Evolutionary conservation across 2,888 invertebrate species (phyloP).

Genomic region (Aelia acuminata): DNA sequence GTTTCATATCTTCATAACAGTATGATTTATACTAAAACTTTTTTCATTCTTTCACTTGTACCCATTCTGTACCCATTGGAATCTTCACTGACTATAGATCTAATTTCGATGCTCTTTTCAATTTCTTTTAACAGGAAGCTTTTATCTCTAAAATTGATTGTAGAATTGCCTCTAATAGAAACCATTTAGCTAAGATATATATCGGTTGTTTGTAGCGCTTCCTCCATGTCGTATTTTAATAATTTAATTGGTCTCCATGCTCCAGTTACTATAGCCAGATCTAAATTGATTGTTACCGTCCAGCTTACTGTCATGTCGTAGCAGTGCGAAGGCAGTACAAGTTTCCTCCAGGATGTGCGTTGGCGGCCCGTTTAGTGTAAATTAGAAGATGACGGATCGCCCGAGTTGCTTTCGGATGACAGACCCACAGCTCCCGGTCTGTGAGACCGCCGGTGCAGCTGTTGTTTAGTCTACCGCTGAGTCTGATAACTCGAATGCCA

Average conservation of each 20-base stretch:
- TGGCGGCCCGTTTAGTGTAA: slow-evolving; percentile 6
- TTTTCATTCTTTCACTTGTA: no score
- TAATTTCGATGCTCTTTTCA: no score
- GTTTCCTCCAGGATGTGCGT: slow-evolving; percentile 11
- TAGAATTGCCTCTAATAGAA: background rate
- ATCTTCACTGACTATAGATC: no score
- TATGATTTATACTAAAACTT: no score
- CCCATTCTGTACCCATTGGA: no score
- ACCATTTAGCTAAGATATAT: background rate
- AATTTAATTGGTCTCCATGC: background rate
- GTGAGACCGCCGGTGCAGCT: background rate
- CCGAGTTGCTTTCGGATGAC: background rate
- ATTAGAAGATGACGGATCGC: slow-evolving; percentile 25
- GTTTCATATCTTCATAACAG: no score
- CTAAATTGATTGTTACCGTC: background rate
- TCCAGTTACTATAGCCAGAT: background rate
- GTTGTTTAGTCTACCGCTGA: slow-evolving; percentile 14
- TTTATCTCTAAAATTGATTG: background rate
- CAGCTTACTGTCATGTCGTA: background rate
- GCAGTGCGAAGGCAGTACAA: background rate
- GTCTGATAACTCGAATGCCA: slow-evolving; percentile 47
- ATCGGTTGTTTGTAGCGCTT: background rate
- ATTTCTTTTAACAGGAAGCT: background rate
- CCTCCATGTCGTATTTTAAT: background rate
- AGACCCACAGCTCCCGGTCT: background rate